Evolutionary conservation across 2,888 invertebrate species (phyloP).

Genomic region (Nasonovia ribisnigri): DNA sequence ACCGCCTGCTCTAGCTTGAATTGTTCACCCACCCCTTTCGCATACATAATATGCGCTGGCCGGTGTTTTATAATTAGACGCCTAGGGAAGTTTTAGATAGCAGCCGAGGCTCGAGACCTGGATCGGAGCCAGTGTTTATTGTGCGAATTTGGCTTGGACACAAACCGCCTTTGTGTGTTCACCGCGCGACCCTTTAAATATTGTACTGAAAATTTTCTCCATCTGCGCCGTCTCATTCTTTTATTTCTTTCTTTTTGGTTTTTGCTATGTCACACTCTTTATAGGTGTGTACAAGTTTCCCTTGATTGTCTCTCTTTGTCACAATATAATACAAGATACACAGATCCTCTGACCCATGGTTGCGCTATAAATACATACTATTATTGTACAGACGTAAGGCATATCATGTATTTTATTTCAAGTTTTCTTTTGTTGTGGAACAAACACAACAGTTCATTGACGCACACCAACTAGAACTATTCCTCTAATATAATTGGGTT

Average conservation of each 20-base stretch:
- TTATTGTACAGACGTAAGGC: neutral
- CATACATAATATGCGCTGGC: neutral
- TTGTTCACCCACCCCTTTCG: neutral
- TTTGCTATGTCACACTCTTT: neutral
- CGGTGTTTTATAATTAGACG: constrained; percentile 62
- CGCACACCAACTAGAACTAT: neutral
- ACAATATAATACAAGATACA: neutral
- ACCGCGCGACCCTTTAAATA: constrained; percentile 44
- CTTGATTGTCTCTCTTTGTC: neutral
- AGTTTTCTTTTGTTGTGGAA: neutral
- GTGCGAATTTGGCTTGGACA: constrained; percentile 60
- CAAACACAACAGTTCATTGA: neutral
- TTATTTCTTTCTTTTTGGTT: constrained; percentile 5
- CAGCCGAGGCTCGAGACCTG: constrained; percentile 48
- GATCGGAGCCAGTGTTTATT: constrained; percentile 51
- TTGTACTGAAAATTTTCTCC: constrained; percentile 35
- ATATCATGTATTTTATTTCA: neutral
- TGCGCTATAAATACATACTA: neutral
- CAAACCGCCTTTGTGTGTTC: constrained; percentile 54
- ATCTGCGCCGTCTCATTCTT: neutral
- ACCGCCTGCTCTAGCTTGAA: neutral
- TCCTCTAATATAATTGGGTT: neutral
- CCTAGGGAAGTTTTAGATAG: constrained; percentile 57
- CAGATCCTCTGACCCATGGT: neutral
- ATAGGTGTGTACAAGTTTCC: neutral